Conservation (phyloP, 2,113 vertebrate species). For the Muscicapa adusta region DNA sequence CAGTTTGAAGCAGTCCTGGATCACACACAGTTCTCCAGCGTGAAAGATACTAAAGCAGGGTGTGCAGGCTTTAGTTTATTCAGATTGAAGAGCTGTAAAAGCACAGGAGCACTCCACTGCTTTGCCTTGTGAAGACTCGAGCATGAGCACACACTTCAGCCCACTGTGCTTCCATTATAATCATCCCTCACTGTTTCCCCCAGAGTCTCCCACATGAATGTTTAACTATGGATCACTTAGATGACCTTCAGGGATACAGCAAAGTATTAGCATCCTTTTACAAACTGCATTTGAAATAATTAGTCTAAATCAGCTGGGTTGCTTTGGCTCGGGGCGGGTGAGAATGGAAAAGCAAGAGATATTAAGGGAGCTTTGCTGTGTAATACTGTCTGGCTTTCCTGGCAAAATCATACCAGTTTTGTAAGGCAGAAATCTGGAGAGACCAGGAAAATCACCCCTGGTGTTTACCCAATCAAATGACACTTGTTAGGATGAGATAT, state of each 20-base stretch:
- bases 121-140: neutral
- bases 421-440: neutral
- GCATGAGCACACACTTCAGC: neutral
- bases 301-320: slow-evolving; percentile 6
- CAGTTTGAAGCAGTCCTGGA: neutral
- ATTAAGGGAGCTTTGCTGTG: neutral
- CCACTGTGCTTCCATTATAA: neutral
- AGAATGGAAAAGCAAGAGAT: neutral
- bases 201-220: neutral
- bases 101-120: neutral
- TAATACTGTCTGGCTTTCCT: neutral
- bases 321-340: neutral
- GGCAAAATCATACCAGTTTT: neutral
- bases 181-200: neutral
- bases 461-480: neutral
- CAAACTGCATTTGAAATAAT: slow-evolving; percentile 55
- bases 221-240: neutral
- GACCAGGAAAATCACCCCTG: neutral
- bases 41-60: neutral
- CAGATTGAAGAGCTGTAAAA: neutral
- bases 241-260: slow-evolving; percentile 67
- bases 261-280: slow-evolving; percentile 17
- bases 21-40: neutral
- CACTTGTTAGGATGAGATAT: neutral
- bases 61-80: neutral